Percentiles rank a stretch among this genome's conserved stretches.
phyloP scores from a whole-genome alignment of 1,140 invertebrate species.

The Acyrthosiphon pisum region DNA sequence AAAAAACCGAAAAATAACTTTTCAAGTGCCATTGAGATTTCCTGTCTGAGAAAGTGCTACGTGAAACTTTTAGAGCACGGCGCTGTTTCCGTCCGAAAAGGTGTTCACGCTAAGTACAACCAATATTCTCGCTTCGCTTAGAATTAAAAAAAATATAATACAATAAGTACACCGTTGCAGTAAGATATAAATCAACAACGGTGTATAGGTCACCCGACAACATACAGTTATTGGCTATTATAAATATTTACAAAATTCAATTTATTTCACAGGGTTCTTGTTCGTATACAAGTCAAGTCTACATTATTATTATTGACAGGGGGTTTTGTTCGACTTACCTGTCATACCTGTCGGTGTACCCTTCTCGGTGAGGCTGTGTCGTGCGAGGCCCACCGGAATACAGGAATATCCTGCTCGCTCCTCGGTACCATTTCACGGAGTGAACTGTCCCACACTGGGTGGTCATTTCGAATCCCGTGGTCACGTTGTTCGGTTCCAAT shows the following conservation, averaged over 20 bases:
- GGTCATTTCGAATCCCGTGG: constrained; percentile 79
- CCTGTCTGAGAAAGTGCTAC: background rate
- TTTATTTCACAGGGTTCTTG: background rate
- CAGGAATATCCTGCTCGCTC: constrained; percentile 80
- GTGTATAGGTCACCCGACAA: background rate
- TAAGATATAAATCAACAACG: background rate
- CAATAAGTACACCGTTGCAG: background rate
- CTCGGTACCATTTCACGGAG: constrained; percentile 90
- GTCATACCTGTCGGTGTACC: constrained; percentile 74
- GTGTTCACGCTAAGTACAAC: background rate
- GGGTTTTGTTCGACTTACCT: background rate
- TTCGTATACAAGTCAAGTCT: background rate
- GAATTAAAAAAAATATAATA: background rate
- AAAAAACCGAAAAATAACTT: constrained; percentile 10
- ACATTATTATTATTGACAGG: background rate
- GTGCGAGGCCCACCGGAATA: constrained; percentile 79
- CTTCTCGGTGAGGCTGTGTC: constrained; percentile 75
- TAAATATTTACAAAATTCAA: background rate
- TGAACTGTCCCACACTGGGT: constrained; percentile 81
- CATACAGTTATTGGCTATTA: no score
- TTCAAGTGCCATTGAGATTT: background rate
- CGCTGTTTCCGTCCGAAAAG: background rate
- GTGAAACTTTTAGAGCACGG: background rate
- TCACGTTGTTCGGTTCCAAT: constrained; percentile 68
- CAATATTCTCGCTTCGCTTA: background rate